Evolutionary conservation across 2,888 invertebrate genomes (phyloP).

Genomic region (Notocelia uddmanniana): DNA sequence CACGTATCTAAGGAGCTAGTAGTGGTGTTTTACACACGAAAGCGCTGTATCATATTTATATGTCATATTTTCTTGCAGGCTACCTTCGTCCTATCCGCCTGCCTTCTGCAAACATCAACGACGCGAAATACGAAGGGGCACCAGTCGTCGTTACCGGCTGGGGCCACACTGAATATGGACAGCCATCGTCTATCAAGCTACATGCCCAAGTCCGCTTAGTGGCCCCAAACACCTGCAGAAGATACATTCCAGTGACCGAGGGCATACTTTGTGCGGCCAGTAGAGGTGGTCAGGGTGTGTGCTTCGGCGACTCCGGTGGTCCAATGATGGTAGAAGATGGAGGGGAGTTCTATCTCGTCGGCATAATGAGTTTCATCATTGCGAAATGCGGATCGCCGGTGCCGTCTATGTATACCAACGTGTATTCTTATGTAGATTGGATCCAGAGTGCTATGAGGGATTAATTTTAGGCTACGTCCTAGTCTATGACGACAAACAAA

Average conservation of each 20-base stretch:
- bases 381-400: neutral
- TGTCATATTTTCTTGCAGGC: too few species aligned
- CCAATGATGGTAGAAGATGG: constrained; percentile 22
- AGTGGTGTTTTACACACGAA: too few species aligned
- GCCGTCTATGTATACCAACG: constrained; percentile 34
- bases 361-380: constrained; percentile 9
- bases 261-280: constrained; percentile 23
- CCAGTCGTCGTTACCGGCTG: constrained; percentile 24
- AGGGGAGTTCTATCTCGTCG: constrained; percentile 16
- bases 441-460: constrained; percentile 6
- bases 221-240: constrained; percentile 1
- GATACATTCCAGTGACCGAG: neutral
- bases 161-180: constrained; percentile 19
- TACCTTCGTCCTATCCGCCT: constrained; percentile 22
- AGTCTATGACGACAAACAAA: too few species aligned
- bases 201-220: constrained; percentile 22
- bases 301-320: constrained; percentile 34
- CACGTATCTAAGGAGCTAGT: too few species aligned
- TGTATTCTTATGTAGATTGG: constrained; percentile 23
- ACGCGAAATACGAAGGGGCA: constrained; percentile 15
- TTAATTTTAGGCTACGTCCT: too few species aligned
- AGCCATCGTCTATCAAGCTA: constrained; percentile 20
- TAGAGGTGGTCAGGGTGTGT: constrained; percentile 20
- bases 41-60: too few species aligned
- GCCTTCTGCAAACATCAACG: constrained; percentile 29